Conservation (phyloP, 2,797 vertebrate species). For the Pyrocephalus nanus region DNA sequence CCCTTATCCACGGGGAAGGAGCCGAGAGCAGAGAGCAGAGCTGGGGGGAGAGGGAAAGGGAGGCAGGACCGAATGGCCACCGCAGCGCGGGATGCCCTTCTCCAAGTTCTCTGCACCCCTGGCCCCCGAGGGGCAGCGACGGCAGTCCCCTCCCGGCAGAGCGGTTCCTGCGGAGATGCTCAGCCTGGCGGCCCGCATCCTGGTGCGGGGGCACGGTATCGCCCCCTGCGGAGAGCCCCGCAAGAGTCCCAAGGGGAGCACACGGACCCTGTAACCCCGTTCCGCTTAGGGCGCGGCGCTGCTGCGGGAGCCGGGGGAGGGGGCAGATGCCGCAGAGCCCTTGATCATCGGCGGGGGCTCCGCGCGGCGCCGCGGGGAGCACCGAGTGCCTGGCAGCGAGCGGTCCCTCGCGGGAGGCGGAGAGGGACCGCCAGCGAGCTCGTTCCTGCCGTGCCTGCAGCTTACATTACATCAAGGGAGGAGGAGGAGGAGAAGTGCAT, state of each 20-base stretch:
- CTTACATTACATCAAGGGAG: not conserved
- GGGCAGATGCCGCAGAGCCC: not conserved
- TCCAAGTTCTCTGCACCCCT: not conserved
- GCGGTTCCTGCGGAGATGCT: not conserved
- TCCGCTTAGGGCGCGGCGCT: not conserved
- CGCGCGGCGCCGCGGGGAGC: not conserved
- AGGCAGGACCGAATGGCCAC: not conserved
- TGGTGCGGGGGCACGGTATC: not conserved
- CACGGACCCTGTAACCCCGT: not conserved
- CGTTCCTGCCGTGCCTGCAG: not conserved
- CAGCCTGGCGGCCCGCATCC: no score
- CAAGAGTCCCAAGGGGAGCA: no score
- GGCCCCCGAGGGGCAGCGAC: not conserved
- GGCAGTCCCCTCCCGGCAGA: not conserved
- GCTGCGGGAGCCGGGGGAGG: not conserved
- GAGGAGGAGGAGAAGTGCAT: not conserved
- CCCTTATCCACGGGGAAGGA: not conserved
- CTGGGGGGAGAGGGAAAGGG: not conserved
- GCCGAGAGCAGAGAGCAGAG: not conserved
- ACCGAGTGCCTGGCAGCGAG: not conserved
- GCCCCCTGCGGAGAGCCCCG: not conserved
- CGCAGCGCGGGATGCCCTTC: no score
- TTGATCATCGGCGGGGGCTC: not conserved
- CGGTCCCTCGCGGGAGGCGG: not conserved
- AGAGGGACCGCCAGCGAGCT: not conserved